Evolutionary conservation across 2,797 vertebrate genomes (phyloP).

Genomic region (Galago senegalensis): DNA sequence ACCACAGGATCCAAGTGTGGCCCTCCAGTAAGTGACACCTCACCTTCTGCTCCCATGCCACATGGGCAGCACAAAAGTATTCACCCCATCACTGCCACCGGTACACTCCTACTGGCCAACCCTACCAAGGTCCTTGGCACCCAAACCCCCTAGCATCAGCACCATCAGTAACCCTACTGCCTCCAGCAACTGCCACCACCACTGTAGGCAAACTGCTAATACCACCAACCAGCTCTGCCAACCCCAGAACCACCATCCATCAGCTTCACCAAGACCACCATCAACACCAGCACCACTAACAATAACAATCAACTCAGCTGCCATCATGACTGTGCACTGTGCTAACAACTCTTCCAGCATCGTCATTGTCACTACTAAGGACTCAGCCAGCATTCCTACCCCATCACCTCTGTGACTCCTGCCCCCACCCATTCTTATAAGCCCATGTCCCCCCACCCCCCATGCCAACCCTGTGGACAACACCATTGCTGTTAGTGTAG

Average conservation of each 20-base stretch:
- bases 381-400: no score
- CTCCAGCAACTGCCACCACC: neutral
- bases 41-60: neutral
- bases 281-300: no score
- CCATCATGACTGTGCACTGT: rapidly evolving
- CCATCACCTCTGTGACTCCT: neutral
- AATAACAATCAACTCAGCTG: neutral
- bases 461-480: rapidly evolving
- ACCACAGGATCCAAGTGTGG: conserved; percentile 91
- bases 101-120: no score
- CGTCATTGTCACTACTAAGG: rapidly evolving
- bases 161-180: rapidly evolving
- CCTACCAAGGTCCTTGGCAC: neutral
- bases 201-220: rapidly evolving
- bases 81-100: rapidly evolving
- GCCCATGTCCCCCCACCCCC: neutral
- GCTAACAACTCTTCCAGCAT: neutral
- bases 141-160: neutral
- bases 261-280: no score
- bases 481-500: rapidly evolving
- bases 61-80: neutral
- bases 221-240: neutral
- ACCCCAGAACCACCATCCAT: neutral
- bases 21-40: conserved; percentile 89
- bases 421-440: neutral